These are phyloP conservation scores for Tipula unca DNA, from an alignment of 2,888 invertebrate genomes.

Conservation along the genomic window DNA sequence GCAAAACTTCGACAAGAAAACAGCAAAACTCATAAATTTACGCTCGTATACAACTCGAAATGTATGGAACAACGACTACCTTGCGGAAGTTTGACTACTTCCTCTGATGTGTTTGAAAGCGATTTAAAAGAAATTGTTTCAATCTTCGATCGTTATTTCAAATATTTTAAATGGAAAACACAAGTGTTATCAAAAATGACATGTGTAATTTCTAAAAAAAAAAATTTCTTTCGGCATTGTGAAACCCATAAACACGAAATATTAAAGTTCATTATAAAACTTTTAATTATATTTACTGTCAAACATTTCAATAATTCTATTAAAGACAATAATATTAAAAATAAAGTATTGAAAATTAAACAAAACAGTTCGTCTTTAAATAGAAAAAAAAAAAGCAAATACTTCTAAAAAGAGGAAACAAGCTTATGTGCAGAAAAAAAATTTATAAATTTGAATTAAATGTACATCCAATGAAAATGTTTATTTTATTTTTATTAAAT, in stretches of 20 bases:
- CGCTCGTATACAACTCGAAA: background rate
- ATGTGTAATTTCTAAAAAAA: background rate
- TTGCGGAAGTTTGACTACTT: background rate
- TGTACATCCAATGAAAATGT: too few species aligned
- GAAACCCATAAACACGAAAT: background rate
- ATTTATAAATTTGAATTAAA: too few species aligned
- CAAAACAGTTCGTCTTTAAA: background rate
- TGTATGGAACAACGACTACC: background rate
- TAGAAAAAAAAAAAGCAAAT: background rate
- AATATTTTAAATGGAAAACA: background rate
- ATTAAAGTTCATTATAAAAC: background rate
- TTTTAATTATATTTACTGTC: background rate
- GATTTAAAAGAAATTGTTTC: background rate
- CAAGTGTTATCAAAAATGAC: background rate
- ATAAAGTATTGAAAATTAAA: background rate
- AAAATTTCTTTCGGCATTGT: background rate
- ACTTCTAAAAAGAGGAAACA: too few species aligned
- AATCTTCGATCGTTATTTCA: background rate
- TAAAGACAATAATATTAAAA: background rate
- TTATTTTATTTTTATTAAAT: too few species aligned
- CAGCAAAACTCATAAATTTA: background rate
- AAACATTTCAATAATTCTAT: background rate
- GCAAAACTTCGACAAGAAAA: background rate
- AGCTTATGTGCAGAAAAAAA: too few species aligned
- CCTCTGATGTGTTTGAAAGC: background rate